Conservation (phyloP, 2,797 vertebrate genomes). For the Cryptoblepharus egeriae region DNA sequence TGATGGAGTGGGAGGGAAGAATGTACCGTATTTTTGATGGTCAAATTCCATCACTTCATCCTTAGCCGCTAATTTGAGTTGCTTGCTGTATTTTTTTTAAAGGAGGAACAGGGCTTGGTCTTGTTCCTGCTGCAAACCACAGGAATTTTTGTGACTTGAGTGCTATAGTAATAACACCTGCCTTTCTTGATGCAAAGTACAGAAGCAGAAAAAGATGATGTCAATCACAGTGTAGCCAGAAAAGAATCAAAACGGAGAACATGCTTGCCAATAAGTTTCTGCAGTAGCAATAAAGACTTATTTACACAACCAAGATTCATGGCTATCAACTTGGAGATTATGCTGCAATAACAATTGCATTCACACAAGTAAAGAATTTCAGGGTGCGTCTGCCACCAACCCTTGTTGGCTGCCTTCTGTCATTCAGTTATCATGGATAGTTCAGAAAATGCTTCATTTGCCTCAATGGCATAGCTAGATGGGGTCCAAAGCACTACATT, state of each 20-base stretch:
- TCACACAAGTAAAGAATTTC: background rate
- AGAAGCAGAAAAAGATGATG: constrained; percentile 11
- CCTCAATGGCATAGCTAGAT: too few relatives aligned
- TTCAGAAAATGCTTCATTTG: too few relatives aligned
- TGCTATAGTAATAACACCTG: constrained; percentile 21
- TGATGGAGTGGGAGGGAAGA: too few relatives aligned
- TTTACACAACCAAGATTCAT: background rate
- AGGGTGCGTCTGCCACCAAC: background rate
- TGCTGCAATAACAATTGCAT: background rate
- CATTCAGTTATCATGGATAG: too few relatives aligned
- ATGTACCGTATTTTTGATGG: background rate
- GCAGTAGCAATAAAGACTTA: background rate
- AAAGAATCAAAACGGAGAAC: background rate
- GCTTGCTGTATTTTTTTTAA: rapidly evolving
- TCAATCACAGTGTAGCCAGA: constrained; percentile 8
- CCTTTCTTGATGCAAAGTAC: constrained; percentile 25
- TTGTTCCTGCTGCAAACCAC: background rate
- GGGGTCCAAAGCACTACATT: too few relatives aligned
- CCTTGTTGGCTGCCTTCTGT: too few relatives aligned
- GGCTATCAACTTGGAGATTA: background rate
- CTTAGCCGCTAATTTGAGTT: background rate
- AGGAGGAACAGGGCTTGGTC: constrained; percentile 17
- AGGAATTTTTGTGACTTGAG: background rate
- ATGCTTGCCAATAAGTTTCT: background rate
- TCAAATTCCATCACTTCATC: background rate